Base-by-base conservation (phyloP, 2,113 vertebrate genomes). In the Motacilla alba region DNA sequence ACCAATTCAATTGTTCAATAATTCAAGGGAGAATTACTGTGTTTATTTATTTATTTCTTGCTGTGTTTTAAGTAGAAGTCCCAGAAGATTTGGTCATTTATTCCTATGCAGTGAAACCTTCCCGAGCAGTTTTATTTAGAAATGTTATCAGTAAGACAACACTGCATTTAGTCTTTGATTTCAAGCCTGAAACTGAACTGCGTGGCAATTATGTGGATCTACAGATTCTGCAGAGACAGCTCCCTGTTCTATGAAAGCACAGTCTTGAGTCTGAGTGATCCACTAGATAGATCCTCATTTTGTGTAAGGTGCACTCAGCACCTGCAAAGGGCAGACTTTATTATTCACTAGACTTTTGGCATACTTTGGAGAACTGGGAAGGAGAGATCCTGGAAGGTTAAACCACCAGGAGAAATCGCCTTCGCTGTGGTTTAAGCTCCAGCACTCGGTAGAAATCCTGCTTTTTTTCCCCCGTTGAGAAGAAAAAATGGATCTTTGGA, bases 1-100 rank as follows among this genome's bases (percentile, higher is more conserved):
- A 55, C 30, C n/a, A 70, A 78, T 87, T 87, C 83, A 66, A 79
- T 87, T 94, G 72, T 93, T 94, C 94, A 93, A 81, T 96, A 95
- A 97, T 96, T 96, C 87, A 92, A 83, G 63, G 43, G 37, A 88
- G 75, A 82, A 93, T 85, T 63, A 88, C 70, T 68, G 6, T 44
- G 79, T 79, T 95, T 87, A 39, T 93, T 86, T 67, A 79, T 89
- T 94, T 89, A 52, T 80, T 72, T 92, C 33, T 33, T 86, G 5
- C 18, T 72, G 52, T 4, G 1, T 74, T 72, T 64, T 85, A 76
- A 94, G 53, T 33, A 92, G 86, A 82, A 64, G 9, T 85, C 77
- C 52, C 22, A 50, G 31, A 56, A 90, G 52, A 59, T 68, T 59
- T 80, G 44, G 13, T 87, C 64, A 31, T 83, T 47, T 67, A 83